Evolutionary conservation across 2,797 vertebrate species (phyloP).

Genomic region (Intellagama lesueurii): DNA sequence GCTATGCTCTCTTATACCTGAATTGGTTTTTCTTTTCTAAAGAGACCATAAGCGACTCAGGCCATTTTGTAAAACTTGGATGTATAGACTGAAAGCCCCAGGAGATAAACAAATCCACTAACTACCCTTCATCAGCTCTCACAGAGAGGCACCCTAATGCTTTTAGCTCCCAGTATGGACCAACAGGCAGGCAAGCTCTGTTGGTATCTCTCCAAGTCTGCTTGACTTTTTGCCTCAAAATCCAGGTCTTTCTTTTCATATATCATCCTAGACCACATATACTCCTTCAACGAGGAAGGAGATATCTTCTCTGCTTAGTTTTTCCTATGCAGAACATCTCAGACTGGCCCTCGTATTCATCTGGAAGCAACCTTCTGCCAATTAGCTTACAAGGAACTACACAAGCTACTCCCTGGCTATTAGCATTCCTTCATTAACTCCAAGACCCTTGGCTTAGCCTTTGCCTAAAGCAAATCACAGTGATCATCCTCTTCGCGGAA

Average conservation of each 20-base stretch:
- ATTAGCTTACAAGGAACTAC: not conserved
- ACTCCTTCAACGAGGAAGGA: not conserved
- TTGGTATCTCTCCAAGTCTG: not conserved
- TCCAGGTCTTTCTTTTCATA: not conserved
- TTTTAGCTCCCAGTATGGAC: not conserved
- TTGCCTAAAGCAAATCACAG: not conserved
- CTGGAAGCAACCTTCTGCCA: not conserved
- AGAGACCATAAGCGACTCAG: not conserved
- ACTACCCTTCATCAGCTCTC: not conserved
- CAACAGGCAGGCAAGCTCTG: not conserved
- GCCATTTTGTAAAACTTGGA: not conserved
- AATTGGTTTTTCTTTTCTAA: not conserved
- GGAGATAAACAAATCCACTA: too few species aligned
- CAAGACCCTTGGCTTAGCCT: not conserved
- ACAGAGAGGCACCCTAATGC: not conserved
- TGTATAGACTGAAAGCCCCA: not conserved
- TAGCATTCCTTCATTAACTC: not conserved
- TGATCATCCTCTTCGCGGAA: not conserved
- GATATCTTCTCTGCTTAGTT: not conserved
- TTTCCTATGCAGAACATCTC: not conserved
- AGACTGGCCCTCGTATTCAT: not conserved
- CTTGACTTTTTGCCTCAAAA: not conserved
- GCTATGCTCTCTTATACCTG: not conserved
- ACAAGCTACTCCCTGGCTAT: not conserved
- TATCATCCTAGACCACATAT: not conserved